phyloP scores from a whole-genome alignment of 2,888 invertebrate species.

The Drosophila acutilabella region DNA sequence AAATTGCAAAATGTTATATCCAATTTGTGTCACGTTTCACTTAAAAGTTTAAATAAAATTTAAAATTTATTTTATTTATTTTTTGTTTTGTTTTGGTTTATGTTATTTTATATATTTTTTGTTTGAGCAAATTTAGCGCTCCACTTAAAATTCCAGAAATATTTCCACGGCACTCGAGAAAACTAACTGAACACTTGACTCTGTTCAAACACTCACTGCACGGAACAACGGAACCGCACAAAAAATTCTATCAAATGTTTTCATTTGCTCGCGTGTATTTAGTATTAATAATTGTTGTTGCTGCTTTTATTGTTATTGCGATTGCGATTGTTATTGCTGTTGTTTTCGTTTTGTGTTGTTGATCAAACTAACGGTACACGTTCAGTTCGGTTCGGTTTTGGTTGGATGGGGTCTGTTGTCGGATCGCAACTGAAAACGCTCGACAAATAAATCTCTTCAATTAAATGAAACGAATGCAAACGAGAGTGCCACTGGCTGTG shows the following conservation, averaged over 20 bases:
- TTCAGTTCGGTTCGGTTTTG: constrained; percentile 24
- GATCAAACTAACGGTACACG: constrained; percentile 17
- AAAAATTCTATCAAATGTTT: constrained; percentile 33
- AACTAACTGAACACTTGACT: constrained; percentile 41
- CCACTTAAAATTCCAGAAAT: constrained; percentile 74
- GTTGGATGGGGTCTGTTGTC: constrained; percentile 42
- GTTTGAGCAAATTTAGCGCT: constrained; percentile 45
- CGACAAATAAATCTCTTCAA: constrained; percentile 73
- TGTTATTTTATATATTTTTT: constrained; percentile 2
- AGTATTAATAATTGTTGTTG: constrained; percentile 39
- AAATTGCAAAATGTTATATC: constrained; percentile 49
- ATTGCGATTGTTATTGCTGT: neutral
- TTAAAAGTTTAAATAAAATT: constrained; percentile 35
- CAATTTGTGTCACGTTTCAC: constrained; percentile 36
- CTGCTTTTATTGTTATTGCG: neutral
- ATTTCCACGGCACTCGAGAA: constrained; percentile 49
- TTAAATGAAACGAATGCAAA: constrained; percentile 65
- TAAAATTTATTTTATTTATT: constrained; percentile 22
- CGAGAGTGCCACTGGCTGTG: constrained; percentile 30
- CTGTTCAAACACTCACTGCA: constrained; percentile 14
- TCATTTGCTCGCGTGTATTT: constrained; percentile 23
- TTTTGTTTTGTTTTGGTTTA: constrained; percentile 26
- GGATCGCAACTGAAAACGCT: constrained; percentile 68
- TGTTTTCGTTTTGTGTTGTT: neutral
- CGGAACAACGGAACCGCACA: constrained; percentile 16